Base-by-base conservation (phyloP, 2,113 vertebrate species). In the Spea multiplicata region DNA sequence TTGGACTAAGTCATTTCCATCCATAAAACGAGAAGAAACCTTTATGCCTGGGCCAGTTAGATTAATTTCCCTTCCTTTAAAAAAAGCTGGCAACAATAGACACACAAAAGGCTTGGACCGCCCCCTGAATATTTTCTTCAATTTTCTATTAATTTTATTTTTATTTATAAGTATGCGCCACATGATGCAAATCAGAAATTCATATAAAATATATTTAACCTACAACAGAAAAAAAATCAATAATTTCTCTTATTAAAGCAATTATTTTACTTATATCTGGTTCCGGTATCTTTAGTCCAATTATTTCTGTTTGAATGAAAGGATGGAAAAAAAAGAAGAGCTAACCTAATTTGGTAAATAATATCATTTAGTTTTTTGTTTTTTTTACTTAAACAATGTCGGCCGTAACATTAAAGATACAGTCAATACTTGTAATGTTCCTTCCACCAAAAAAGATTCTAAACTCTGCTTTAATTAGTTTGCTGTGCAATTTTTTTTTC, bases 401-500 rank as follows among this genome's bases (percentile, higher is more conserved):
- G 52, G 52, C 67, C 65, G 68, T 47, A 50, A 10, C 44, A 48
- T 68, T 74, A 50, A 80, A 68, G 6, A 66, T 10, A 49, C 46
- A 53, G 44, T 44, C 61, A 45, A 47, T 66, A 7, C 8, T 44
- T 44, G 3, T 80, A 55, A 74, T 68, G 71, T 61, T 45, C 77
- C 77, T 66, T 13, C 13, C 50, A 44, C 65, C 49, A 52, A 66
- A n/a, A n/a, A n/a, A 30, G n/a, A 61, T 74, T 49, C 70, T 30
- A 4, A 52, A 49, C 14, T 61, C 45, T 5, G n/a, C 71, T 57
- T 14, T 80, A 80, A 80, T 80, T 74, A 71, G 64, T 80, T 73
- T 80, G 46, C 78, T 61, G 44, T 74, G n/a, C 53, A 16, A 9
- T 59, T 10, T 48, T 30, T 13, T 3, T 59, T 59, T 4, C 4